Base-by-base conservation (phyloP, 2,113 vertebrate genomes). In the Myiopsitta monachus region DNA sequence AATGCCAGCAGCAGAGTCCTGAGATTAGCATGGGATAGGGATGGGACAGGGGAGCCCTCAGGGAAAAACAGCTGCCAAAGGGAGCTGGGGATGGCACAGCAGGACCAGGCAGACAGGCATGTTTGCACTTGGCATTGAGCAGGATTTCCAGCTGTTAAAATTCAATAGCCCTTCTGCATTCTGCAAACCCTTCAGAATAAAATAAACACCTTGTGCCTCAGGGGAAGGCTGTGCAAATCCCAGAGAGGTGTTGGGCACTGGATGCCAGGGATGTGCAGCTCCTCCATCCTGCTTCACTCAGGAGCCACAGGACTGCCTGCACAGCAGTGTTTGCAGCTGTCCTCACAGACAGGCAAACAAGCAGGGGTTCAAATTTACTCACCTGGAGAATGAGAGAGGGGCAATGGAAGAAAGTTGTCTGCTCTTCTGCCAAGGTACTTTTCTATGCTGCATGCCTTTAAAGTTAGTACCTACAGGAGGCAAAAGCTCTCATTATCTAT, bases 351-450 rank as follows among this genome's bases (percentile, higher is more conserved):
- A n/a, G 31, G 38, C 21, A 22, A 22, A 49, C 31, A 30, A 52
- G 7, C 44, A 11, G 69, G 46, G 18, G 8, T 23, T 64, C 36
- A 41, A 59, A 59, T 59, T n/a, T 31, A n/a, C 7, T 23, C 8
- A 9, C 10, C 28, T 3, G 2, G 33, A 43, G 28, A 7, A 18
- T 4, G 5, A 1, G 3, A 44, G n/a, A 24, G 59, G 10, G 21
- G 44, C 0, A 27, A 33, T 6, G 6, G 28, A 27, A 55, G 24
- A n/a, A 62, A 39, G 11, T 7, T 21, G 7, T 28, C 47, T 41
- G 26, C n/a, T 38, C 30, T 39, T 54, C 66, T 54, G 36, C 10
- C 2, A 0, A 0, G 0, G 12, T 26, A 28, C 24, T 41, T 61
- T 31, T 52, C 74, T 44, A 4, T 21, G 31, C 19, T 63, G 31